A percentile compares a stretch with the other conserved stretches of the same genome.
phyloP scores from a whole-genome alignment of 2,888 invertebrate species.

The Theretra japonica region DNA sequence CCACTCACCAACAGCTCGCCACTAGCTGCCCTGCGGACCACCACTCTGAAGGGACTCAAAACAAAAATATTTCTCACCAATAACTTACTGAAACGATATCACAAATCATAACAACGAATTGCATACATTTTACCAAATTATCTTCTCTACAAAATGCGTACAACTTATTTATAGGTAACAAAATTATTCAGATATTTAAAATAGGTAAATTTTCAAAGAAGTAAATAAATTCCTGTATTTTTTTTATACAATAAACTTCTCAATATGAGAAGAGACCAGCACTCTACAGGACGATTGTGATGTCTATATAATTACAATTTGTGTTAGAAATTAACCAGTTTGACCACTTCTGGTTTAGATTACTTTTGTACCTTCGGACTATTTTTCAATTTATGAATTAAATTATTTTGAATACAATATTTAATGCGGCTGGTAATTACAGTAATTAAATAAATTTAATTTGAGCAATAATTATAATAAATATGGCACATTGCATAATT shows the following conservation, averaged over 20 bases:
- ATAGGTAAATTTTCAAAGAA: not conserved
- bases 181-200: not conserved
- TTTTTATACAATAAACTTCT: not conserved
- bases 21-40: slow-evolving; percentile 38
- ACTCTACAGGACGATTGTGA: not conserved
- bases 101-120: not conserved
- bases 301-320: too few relatives aligned
- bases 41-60: not conserved
- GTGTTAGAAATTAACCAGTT: too few relatives aligned
- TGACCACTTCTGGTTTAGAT: not conserved
- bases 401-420: not conserved
- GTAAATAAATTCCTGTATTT: slow-evolving; percentile 11
- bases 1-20: slow-evolving; percentile 40
- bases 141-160: not conserved
- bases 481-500: slow-evolving; percentile 1
- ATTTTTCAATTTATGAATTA: not conserved
- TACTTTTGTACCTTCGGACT: not conserved
- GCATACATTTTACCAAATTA: not conserved
- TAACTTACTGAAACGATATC: not conserved
- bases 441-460: not conserved
- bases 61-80: not conserved
- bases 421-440: not conserved
- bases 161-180: not conserved
- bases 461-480: slow-evolving; percentile 22
- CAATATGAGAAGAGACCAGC: slow-evolving; percentile 16